These are phyloP conservation scores for Urocyon cinereoargenteus DNA, from an alignment of 2,797 vertebrate species.

Conservation along the genomic window DNA sequence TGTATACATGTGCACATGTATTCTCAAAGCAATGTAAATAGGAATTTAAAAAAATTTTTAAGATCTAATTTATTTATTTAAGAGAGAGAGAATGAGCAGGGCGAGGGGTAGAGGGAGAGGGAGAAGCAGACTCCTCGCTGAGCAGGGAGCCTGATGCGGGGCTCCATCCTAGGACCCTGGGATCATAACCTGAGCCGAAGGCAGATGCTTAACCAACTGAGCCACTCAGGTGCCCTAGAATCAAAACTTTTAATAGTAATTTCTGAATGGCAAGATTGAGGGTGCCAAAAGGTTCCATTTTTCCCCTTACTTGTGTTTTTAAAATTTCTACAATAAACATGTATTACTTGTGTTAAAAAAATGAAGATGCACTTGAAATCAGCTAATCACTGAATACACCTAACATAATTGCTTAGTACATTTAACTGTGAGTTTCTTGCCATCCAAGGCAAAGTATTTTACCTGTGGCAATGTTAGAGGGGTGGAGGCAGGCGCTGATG, in stretches of 20 bases:
- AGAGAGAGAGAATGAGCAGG: not conserved
- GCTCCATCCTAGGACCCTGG: not conserved
- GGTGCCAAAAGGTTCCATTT: not conserved
- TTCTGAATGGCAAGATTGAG: not conserved
- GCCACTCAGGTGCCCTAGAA: not conserved
- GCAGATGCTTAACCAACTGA: not conserved
- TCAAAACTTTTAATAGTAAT: not conserved
- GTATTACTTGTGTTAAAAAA: not conserved
- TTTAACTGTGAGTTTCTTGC: not conserved
- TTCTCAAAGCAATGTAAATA: not conserved
- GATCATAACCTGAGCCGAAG: not conserved
- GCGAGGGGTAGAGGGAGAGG: not conserved
- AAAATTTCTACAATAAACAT: not conserved
- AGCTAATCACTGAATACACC: not conserved
- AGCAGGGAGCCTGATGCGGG: not conserved
- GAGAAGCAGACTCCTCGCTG: not conserved
- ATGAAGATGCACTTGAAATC: not conserved
- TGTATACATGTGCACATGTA: fast-evolving
- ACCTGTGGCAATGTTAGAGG: not conserved
- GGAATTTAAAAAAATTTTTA: not conserved
- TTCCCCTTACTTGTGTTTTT: not conserved
- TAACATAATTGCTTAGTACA: not conserved
- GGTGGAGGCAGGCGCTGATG: too few relatives aligned
- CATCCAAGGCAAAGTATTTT: not conserved
- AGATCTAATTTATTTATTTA: not conserved